A percentile compares a stretch with the other conserved stretches of the same genome.
Conservation (phyloP, 2,113 vertebrate species). For the Sinocyclocheilus rhinocerous region DNA sequence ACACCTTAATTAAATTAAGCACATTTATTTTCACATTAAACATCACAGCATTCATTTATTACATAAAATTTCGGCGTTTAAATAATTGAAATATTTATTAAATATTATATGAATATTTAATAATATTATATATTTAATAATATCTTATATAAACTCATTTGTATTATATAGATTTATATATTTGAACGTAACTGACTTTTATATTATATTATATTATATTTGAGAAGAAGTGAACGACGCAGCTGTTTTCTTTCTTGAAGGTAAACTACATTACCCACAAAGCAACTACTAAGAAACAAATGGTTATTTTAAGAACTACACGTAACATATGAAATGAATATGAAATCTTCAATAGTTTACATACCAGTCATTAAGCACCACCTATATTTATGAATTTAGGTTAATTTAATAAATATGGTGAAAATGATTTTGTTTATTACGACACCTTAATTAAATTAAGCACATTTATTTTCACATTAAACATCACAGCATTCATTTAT, state of each 20-base stretch:
- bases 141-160: not conserved
- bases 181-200: not conserved
- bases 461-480: not conserved
- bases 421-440: not conserved
- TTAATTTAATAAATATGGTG: too few species aligned
- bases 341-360: too few species aligned
- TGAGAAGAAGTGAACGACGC: not conserved
- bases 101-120: not conserved
- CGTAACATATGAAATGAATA: too few species aligned
- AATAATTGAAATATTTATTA: not conserved
- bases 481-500: not conserved
- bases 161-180: not conserved
- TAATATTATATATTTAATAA: not conserved
- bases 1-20: not conserved
- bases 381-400: too few species aligned
- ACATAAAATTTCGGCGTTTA: not conserved
- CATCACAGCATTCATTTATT: not conserved
- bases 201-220: not conserved
- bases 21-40: not conserved
- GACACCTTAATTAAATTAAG: not conserved
- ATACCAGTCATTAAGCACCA: too few species aligned
- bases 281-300: not conserved
- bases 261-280: conserved; percentile 27
- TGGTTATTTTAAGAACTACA: not conserved
- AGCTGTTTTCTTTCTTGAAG: not conserved